phyloP scores from a whole-genome alignment of 2,797 vertebrate genomes.

The Bufotes viridis region DNA sequence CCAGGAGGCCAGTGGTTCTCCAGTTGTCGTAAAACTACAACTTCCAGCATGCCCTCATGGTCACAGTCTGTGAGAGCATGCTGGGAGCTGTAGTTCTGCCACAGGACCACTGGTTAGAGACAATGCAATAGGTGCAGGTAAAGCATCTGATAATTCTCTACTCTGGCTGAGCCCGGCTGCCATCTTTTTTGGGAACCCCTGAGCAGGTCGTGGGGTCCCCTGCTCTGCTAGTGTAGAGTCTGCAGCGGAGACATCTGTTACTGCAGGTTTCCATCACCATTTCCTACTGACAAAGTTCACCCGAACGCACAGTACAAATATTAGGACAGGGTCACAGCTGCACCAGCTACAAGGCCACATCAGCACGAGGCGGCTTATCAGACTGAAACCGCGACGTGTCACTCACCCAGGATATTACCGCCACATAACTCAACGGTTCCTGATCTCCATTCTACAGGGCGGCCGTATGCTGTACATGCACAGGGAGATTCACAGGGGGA shows the following conservation, averaged over 20 bases:
- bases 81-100: neutral
- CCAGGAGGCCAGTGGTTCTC: too few relatives aligned
- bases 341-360: conserved; percentile 34
- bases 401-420: neutral
- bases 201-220: neutral
- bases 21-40: too few relatives aligned
- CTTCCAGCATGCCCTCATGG: too few relatives aligned
- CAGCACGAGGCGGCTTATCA: conserved; percentile 12
- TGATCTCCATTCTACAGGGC: too few relatives aligned
- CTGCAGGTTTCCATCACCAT: neutral
- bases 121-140: too few relatives aligned
- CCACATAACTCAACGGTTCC: too few relatives aligned
- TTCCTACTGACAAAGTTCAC: conserved; percentile 23
- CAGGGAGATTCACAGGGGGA: neutral
- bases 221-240: neutral
- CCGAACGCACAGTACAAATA: conserved; percentile 21
- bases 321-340: conserved; percentile 4
- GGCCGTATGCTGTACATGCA: too few relatives aligned
- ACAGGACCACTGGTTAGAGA: neutral
- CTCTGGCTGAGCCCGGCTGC: neutral
- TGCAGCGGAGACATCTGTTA: neutral
- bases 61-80: too few relatives aligned
- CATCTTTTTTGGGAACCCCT: neutral
- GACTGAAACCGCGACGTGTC: conserved; percentile 29
- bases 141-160: neutral